phyloP scores from a whole-genome alignment of 2,113 vertebrate genomes.

The Mionectes macconnelli region DNA sequence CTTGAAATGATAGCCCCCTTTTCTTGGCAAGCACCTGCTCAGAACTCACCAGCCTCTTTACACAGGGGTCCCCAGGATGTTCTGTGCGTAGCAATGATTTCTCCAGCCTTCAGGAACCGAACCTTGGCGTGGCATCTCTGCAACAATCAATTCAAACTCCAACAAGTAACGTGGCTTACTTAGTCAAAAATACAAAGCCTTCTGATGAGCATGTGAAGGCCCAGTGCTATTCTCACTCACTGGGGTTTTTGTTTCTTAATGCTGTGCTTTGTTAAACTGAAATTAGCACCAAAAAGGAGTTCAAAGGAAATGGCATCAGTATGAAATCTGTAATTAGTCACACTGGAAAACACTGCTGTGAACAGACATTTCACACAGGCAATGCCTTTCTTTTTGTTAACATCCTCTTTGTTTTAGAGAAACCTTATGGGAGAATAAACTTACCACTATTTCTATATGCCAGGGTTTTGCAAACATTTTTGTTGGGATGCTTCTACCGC shows the following conservation, averaged over 20 bases:
- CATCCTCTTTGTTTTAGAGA: not conserved
- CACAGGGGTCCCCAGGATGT: constrained; percentile 61
- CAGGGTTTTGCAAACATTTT: not conserved
- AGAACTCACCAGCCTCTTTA: constrained; percentile 35
- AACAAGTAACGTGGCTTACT: not conserved
- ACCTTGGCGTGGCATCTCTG: constrained; percentile 20
- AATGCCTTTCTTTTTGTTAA: not conserved
- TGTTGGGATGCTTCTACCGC: not conserved
- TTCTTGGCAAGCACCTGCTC: not conserved
- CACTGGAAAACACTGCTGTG: not conserved
- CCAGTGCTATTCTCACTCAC: not conserved
- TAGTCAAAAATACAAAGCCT: not conserved
- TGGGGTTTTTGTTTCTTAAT: not conserved
- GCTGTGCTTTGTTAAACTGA: not conserved
- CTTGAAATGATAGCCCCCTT: not conserved
- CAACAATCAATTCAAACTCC: not conserved
- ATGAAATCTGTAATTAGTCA: not conserved
- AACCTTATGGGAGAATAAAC: not conserved
- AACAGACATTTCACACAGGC: not conserved
- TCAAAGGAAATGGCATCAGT: not conserved
- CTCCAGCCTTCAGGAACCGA: constrained; percentile 28
- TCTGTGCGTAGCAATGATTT: not conserved
- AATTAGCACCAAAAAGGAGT: not conserved
- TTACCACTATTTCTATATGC: not conserved
- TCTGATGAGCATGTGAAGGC: not conserved